phyloP scores from a whole-genome alignment of 2,888 invertebrate genomes.

The Tridacna gigas region DNA sequence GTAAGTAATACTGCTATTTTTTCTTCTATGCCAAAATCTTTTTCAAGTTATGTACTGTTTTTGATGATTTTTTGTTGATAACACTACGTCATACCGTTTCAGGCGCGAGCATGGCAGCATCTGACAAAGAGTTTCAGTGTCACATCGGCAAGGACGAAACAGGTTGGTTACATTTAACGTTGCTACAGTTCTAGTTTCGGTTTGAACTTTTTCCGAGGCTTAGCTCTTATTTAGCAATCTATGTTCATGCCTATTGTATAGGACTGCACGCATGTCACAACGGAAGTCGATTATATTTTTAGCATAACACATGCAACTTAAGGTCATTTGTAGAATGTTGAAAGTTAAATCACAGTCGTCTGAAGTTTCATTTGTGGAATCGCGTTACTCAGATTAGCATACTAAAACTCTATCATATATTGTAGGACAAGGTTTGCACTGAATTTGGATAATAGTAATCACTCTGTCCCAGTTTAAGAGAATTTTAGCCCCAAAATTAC shows the following conservation, averaged over 20 bases:
- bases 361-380: neutral
- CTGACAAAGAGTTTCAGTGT: constrained; percentile 55
- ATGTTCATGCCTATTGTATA: neutral
- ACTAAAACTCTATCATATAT: neutral
- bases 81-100: constrained; percentile 13
- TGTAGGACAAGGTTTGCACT: neutral
- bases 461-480: no score
- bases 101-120: constrained; percentile 50
- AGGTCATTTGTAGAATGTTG: neutral
- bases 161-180: constrained; percentile 34
- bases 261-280: neutral
- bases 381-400: neutral
- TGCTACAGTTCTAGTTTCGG: neutral
- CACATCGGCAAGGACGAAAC: constrained; percentile 46
- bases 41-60: neutral
- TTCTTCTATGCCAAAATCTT: no score
- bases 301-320: neutral
- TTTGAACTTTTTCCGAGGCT: neutral
- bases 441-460: neutral
- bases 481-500: no score
- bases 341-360: neutral
- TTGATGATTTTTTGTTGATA: neutral
- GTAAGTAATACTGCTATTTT: constrained; percentile 29
- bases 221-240: neutral
- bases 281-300: neutral